Base-by-base conservation (phyloP, 2,888 invertebrate species). In the Mactromeris polynyma region DNA sequence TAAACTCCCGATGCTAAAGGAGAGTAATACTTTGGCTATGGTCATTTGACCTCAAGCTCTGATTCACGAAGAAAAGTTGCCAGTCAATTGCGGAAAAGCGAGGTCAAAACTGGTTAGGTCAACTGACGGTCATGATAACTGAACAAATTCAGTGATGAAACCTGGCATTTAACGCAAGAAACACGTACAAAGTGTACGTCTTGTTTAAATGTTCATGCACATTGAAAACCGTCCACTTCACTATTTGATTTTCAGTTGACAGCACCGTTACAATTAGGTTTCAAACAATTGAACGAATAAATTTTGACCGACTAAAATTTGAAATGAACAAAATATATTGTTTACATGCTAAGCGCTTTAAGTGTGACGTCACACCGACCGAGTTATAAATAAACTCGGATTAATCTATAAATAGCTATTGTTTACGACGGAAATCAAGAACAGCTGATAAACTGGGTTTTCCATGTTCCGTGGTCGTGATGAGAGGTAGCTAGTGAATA, bases 401-500 rank as follows among this genome's bases (percentile, higher is more conserved):
- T 26, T 82, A n/a, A 83, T 73, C 54, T 81, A 51, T 81, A 31
- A 31, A 73, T 64, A 42, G 9, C 73, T 40, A 36, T 36, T 80
- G 85, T 85, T 85, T 85, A 85, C 80, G 21, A 33, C 78, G 85
- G 86, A 81, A 81, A 33, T 64, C 33, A 31, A 7, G 69, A 81
- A 54, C 86, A 86, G 86, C 86, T 86, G 86, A 40, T 86, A 69
- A 82, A 42, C 82, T 86, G 86, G 82, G 78, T 81, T 86, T 86
- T 77, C 81, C 86, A 86, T 82, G 86, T 54, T 51, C n/a, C 54
- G 0, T 9, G 26, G 31, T 31, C 81, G 82, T 86, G 86, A 86
- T 77, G 46, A 86, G 21, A 58, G 26, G 38, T 42, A 73, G 17
- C 78, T 46, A 69, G 81, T 86, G 85, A 86, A 86, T 81, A 80